A percentile compares a stretch with the other conserved stretches of the same genome.
These are phyloP conservation scores for Rhea americana DNA, from an alignment of 2,113 vertebrate genomes.

Conservation along the genomic window DNA sequence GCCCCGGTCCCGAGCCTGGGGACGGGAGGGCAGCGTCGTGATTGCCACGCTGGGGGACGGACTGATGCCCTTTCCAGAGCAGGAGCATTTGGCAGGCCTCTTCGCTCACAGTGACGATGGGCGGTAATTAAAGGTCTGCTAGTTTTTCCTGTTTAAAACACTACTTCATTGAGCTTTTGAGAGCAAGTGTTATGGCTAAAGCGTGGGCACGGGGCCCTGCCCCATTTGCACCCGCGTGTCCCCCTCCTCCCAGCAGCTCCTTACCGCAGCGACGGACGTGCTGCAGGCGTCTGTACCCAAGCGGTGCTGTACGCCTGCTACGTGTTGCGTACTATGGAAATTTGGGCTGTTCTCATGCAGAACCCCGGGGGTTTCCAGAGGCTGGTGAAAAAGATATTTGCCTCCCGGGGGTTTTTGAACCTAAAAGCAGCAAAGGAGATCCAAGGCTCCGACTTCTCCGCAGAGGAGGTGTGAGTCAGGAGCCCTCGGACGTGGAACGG, in stretches of 20 bases:
- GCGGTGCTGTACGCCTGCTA: rapidly evolving
- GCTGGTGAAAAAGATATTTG: not conserved
- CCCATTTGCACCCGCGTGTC: not conserved
- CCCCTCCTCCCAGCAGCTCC: not conserved
- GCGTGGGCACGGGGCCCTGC: not conserved
- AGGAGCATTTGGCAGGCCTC: slow-evolving; percentile 9
- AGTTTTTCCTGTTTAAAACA: not conserved
- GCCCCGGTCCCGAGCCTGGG: not conserved
- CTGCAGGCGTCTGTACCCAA: not conserved
- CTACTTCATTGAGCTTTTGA: not conserved
- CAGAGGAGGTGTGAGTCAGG: not conserved
- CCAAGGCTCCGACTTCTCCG: not conserved
- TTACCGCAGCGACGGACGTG: not conserved
- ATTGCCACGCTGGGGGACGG: not conserved
- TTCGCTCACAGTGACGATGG: not conserved
- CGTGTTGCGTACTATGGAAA: rapidly evolving
- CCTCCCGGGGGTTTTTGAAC: not conserved
- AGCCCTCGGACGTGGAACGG: not conserved
- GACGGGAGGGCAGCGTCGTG: rapidly evolving
- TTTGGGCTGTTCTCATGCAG: not conserved
- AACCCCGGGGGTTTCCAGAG: rapidly evolving
- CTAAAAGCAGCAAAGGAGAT: not conserved
- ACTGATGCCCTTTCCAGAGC: not conserved
- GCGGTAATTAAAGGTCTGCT: slow-evolving; percentile 16
- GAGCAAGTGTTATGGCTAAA: not conserved